These are phyloP conservation scores for Watersipora subatra DNA, from an alignment of 1,140 invertebrate species.

Conservation along the genomic window DNA sequence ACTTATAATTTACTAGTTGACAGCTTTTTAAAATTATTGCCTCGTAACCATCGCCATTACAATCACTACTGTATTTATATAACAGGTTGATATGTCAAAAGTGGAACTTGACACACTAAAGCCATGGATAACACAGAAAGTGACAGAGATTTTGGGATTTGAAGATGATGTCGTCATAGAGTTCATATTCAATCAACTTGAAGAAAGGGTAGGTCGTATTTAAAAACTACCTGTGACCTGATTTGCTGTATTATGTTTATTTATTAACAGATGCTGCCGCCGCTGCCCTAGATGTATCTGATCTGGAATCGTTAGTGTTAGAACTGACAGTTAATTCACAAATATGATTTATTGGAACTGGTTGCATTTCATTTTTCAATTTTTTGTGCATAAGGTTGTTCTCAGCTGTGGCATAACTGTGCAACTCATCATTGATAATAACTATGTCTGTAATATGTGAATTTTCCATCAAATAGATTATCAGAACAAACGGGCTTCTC, in stretches of 20 bases:
- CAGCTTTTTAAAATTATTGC: too few species aligned
- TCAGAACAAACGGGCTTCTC: too few species aligned
- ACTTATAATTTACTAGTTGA: neutral
- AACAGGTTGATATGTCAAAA: constrained; percentile 92
- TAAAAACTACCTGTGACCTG: neutral
- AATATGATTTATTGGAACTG: too few species aligned
- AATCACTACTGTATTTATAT: neutral
- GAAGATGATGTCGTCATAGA: constrained; percentile 97
- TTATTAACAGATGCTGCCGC: too few species aligned
- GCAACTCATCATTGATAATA: too few species aligned
- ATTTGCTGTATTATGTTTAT: neutral
- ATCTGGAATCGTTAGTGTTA: too few species aligned
- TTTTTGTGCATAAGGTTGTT: too few species aligned
- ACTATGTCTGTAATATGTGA: too few species aligned
- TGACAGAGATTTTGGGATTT: constrained; percentile 75
- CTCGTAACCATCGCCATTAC: neutral
- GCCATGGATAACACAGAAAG: constrained; percentile 94
- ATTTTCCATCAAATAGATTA: too few species aligned
- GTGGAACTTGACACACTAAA: constrained; percentile 94
- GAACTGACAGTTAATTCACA: too few species aligned
- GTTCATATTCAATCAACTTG: constrained; percentile 96
- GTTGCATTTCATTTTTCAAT: too few species aligned
- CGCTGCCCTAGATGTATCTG: neutral
- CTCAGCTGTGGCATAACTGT: too few species aligned
- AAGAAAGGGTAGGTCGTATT: constrained; percentile 44